Percentiles rank a stretch among this genome's conserved stretches.
These are phyloP conservation scores for Echinarachnius parma DNA, from an alignment of 53 echinoderm and acorn worm species.

Conservation along the genomic window DNA sequence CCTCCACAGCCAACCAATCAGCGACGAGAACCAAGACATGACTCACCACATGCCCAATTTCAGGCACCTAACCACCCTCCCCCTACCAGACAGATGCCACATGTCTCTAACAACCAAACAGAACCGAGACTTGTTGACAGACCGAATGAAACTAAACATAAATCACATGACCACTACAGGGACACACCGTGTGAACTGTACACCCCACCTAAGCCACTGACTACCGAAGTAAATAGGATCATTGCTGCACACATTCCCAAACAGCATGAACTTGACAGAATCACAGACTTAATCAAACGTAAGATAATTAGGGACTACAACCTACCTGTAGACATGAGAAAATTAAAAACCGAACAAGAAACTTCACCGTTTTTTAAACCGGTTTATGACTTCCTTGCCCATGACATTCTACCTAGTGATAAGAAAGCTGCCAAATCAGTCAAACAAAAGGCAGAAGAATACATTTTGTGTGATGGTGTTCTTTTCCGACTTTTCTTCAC, in stretches of 20 bases:
- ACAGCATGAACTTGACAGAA: constrained; percentile 39
- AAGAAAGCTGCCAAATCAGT: constrained; percentile 43
- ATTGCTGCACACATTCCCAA: constrained; percentile 42
- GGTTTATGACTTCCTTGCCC: constrained; percentile 36
- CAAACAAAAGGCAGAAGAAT: constrained; percentile 37
- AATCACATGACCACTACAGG: not conserved
- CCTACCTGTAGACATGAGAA: constrained; percentile 32
- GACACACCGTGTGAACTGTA: constrained; percentile 35
- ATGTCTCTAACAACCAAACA: not conserved
- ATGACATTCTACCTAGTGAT: constrained; percentile 46
- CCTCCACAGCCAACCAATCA: no score
- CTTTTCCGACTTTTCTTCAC: constrained; percentile 42
- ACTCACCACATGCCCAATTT: no score
- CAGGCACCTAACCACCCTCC: no score
- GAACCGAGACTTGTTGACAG: constrained; percentile 44
- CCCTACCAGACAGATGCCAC: not conserved
- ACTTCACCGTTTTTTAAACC: constrained; percentile 42
- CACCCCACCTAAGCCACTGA: constrained; percentile 34
- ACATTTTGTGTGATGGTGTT: constrained; percentile 50
- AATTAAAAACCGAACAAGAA: constrained; percentile 38
- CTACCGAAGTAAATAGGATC: constrained; percentile 25
- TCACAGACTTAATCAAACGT: constrained; percentile 31
- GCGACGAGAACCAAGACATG: not conserved
- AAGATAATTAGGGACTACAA: constrained; percentile 60
- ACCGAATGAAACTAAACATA: not conserved